Base-by-base conservation (phyloP, 2,888 invertebrate species). In the Pseudeuparius sepicola region DNA sequence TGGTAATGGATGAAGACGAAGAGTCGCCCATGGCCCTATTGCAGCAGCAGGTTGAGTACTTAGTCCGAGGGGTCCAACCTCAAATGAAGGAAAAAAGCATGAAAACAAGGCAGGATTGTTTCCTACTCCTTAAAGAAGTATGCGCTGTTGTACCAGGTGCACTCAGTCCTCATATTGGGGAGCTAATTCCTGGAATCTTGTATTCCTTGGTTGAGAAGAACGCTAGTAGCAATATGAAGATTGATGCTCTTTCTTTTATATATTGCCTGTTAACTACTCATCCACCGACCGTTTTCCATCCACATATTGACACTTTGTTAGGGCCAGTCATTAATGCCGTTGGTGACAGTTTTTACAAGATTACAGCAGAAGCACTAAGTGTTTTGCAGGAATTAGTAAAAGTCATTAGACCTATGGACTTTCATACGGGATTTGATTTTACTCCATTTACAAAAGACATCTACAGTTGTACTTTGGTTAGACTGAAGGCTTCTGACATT, bases 341-440 rank as follows among this genome's bases (percentile, higher is more conserved):
- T 14, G 81, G 83, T 33, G 98, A 98, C 69, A 81, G 83, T 26
- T 98, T 98, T 68, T 98, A 98, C 67, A 98, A 98, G 68, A 96
- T 98, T 50, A 90, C 93, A 2, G 94, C 96, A 0, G 97, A 97
- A 61, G 96, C 96, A 2, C 67, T 97, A 34, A 66, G 88, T 14
- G 94, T 96, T 11, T 69, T 94, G 42, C 94, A 96, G 60, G 88
- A 92, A 44, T 69, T 97, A 39, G 90, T 96, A 14, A 88, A 88
- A 66, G 92, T 96, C 30, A 87, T 96, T 54, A 72, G 90, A 14
- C 93, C 93, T 0, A 64, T 86, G 29, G 80, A 82, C 76, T 37
- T 31, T 27, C 37, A 43, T 35, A 41, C 48, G 17, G 47, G 42
- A 24, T 74, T 84, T 48, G 82, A 89, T 59, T 78, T 88, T 46